Base-by-base conservation (phyloP, 2,797 vertebrate genomes). In the Erpetoichthys calabaricus region DNA sequence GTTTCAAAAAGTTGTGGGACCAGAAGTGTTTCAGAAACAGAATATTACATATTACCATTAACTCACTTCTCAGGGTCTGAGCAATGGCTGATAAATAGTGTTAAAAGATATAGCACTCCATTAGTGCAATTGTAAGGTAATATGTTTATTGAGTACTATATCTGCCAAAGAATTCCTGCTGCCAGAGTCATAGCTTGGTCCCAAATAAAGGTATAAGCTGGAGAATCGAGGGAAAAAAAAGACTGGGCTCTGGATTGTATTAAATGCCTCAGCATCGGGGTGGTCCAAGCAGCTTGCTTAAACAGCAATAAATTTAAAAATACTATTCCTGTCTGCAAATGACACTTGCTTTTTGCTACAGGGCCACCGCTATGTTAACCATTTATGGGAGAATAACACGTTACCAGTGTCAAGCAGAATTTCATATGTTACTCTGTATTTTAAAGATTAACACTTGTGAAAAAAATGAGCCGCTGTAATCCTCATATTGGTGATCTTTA, bases 161-260 rank as follows among this genome's bases (percentile, higher is more conserved):
- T 45, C 57, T 53, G 64, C 67, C 62, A 64, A 57, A 56, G 58
- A 59, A 66, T 70, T 70, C 61, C 53, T 59, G 57, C 52, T 61
- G 66, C 58, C 50, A 44, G 56, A 61, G 55, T 52, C n/a, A 43
- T 57, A 50, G 45, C 51, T 57, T 7, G 53, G 63, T 67, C 63
- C 64, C 64, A 71, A 68, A 63, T 73, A 69, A 64, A 70, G 64
- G 64, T 70, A 42, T 43, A 41, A 56, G 44, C 59, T 64, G 49
- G 65, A 57, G 58, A 62, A 63, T 62, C 56, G 53, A 47, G 45
- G 54, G 45, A 60, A 55, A 53, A 45, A 45, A 10, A 54, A 42
- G 59, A 61, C 54, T 54, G 57, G 47, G 65, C 56, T 74, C 72
- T 74, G 72, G 70, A 70, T 64, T 74, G 65, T 72, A 70, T 73